Conservation (phyloP, 2,888 invertebrate species). For the Drosophila leonis region DNA sequence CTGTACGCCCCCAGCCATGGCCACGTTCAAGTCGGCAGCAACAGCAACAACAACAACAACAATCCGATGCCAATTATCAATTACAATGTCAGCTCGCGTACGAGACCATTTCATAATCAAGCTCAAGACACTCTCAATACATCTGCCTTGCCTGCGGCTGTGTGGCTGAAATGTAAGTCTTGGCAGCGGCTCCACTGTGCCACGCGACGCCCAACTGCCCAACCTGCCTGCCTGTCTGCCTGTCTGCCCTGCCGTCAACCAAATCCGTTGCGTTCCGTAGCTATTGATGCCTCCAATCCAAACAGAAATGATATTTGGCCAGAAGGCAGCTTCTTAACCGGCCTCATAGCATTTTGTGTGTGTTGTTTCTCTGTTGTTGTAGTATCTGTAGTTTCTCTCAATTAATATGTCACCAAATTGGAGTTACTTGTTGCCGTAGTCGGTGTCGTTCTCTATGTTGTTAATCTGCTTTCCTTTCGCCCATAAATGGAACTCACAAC, state of each 20-base stretch:
- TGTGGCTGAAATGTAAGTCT: constrained; percentile 84
- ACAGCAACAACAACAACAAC: constrained; percentile 56
- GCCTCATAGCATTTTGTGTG: constrained; percentile 11
- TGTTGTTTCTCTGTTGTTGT: constrained; percentile 32
- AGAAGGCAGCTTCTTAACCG: constrained; percentile 8
- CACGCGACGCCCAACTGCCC: constrained; percentile 36
- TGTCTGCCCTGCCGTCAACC: constrained; percentile 32
- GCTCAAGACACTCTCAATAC: constrained; percentile 80
- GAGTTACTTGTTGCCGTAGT: constrained; percentile 9
- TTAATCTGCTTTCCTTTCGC: constrained; percentile 27
- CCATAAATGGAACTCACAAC: constrained; percentile 21
- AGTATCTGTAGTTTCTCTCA: constrained; percentile 14
- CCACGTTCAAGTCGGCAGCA: constrained; percentile 41
- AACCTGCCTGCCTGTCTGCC: constrained; percentile 18
- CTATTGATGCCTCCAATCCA: background rate
- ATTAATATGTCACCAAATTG: constrained; percentile 18
- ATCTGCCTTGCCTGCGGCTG: constrained; percentile 78
- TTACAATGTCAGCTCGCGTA: constrained; percentile 75
- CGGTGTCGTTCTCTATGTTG: constrained; percentile 10
- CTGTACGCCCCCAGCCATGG: constrained; percentile 52
- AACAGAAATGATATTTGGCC: background rate
- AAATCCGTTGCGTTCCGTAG: constrained; percentile 51
- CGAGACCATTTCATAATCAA: constrained; percentile 80
- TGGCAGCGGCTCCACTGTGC: constrained; percentile 68
- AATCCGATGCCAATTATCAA: constrained; percentile 70